Percentiles rank a stretch among this genome's conserved stretches.
These are phyloP conservation scores for Paramuricea clavata DNA, from an alignment of 92 coral and sea anemone species.

Conservation along the genomic window DNA sequence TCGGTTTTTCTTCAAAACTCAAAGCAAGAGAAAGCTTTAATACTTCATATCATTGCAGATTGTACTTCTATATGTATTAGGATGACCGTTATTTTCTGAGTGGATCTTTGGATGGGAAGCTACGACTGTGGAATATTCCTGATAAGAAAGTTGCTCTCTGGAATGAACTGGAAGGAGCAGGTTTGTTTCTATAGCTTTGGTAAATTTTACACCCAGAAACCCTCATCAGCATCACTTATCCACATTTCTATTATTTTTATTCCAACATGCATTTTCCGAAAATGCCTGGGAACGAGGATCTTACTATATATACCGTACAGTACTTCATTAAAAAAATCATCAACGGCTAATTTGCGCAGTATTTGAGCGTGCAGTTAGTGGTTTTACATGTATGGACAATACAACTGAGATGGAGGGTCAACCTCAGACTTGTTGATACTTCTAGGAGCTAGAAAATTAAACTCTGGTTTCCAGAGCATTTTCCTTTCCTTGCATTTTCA, in stretches of 20 bases:
- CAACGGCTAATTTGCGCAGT: background rate
- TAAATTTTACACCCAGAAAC: background rate
- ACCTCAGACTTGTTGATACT: no score
- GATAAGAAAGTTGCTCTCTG: constrained; percentile 98
- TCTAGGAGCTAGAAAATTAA: no score
- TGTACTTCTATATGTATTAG: constrained; percentile 43
- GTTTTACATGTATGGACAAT: background rate
- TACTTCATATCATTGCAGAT: background rate
- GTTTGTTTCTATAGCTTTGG: constrained; percentile 42
- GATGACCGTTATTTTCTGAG: constrained; percentile 98
- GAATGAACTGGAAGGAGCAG: constrained; percentile 99
- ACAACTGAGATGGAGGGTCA: no score
- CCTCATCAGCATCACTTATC: background rate
- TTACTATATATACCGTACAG: background rate
- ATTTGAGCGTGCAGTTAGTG: background rate
- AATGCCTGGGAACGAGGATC: background rate
- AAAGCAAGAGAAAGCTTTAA: background rate
- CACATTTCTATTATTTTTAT: no score
- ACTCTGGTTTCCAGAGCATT: no score
- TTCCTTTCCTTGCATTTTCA: no score
- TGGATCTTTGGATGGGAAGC: constrained; percentile 98
- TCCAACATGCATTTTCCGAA: background rate
- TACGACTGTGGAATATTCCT: constrained; percentile 98
- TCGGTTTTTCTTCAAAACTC: background rate
- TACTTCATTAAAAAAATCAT: background rate